Conservation (phyloP, 2,888 invertebrate species). For the Coleophora flavipennella region DNA sequence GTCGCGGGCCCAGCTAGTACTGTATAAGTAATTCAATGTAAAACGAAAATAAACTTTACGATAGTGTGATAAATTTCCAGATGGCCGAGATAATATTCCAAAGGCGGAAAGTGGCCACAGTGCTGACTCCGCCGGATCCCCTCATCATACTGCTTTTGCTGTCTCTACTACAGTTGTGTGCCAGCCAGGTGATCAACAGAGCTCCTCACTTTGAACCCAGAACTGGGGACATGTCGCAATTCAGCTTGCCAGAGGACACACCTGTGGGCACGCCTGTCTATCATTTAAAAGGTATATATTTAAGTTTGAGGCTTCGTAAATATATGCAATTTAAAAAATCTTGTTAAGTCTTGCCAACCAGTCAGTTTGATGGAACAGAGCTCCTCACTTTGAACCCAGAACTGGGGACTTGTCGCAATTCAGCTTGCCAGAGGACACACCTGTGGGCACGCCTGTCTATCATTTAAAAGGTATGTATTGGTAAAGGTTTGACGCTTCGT, state of each 20-base stretch:
- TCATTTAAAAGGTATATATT: constrained; percentile 81
- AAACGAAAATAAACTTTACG: too few relatives aligned
- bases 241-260: constrained; percentile 82
- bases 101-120: constrained; percentile 44
- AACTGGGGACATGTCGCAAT: constrained; percentile 82
- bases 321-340: too few relatives aligned
- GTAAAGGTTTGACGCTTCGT: too few relatives aligned
- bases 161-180: constrained; percentile 31
- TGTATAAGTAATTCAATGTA: too few relatives aligned
- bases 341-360: too few relatives aligned
- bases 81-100: constrained; percentile 64
- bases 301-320: too few relatives aligned
- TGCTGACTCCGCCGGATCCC: constrained; percentile 41
- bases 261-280: constrained; percentile 83
- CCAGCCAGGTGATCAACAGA: constrained; percentile 76
- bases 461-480: constrained; percentile 82
- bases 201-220: constrained; percentile 83
- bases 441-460: constrained; percentile 82
- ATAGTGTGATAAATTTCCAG: constrained; percentile 38
- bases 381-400: constrained; percentile 82
- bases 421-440: constrained; percentile 80
- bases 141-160: constrained; percentile 43
- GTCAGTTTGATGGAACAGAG: too few relatives aligned
- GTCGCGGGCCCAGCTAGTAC: too few relatives aligned
- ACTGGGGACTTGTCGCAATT: constrained; percentile 84